Base-by-base conservation (phyloP, 2,888 invertebrate species). In the Apodemia zela region DNA sequence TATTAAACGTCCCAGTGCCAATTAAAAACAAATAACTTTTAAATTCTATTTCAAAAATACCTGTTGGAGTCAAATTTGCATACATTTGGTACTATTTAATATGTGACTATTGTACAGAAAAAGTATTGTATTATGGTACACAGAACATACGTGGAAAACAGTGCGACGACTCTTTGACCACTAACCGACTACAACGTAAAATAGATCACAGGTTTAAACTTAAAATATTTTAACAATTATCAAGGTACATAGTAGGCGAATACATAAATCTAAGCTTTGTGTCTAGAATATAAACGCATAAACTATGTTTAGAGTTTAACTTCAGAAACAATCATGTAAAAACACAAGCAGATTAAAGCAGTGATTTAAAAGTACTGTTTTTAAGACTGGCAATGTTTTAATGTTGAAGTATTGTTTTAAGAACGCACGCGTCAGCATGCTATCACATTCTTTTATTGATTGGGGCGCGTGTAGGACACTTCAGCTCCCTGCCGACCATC, bases 121-220 rank as follows among this genome's bases (percentile, higher is more conserved):
- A n/a, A 42, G 8, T 15, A 42, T 42, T 42, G 0, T 10, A 35
- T 38, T 38, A 38, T 11, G 13, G 33, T 38, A 13, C 15, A 42
- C 42, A 42, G 42, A 15, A 42, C 5, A 42, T 13, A 42, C 1
- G 15, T 42, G n/a, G 5, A n/a, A 45, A n/a, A 33, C 58, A 8
- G 15, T 18, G 38, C 6, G 15, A 38, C 21, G 25, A 13, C 45
- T 25, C 45, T 25, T 60, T 21, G 45, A 21, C 60, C 38, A 60
- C 42, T 13, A 21, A 25, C 59, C 59, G 59, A 70, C 66, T 68
- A 67, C 64, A 71, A 69, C 71, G 61, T 69, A 70, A 72, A 70
- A 67, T 65, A 65, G 71, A 76, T 78, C 78, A 78, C 75, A 76
- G 74, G 68, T 66, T 59, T 61, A 67, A 62, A 66, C 68, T 70